phyloP scores from a whole-genome alignment of 1,140 invertebrate species.

The Nebria ingens region DNA sequence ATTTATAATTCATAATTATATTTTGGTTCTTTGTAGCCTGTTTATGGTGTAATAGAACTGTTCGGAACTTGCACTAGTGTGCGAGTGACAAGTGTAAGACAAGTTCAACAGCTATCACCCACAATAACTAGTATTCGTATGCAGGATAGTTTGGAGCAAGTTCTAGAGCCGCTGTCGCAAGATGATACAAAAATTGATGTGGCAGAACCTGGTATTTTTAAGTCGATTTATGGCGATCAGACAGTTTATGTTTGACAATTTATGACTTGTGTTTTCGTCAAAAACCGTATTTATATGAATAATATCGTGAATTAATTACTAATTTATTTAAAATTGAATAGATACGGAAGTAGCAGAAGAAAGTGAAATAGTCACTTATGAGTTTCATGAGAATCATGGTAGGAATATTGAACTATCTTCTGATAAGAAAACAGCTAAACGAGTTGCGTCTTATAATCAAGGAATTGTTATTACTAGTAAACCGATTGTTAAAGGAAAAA shows the following conservation, averaged over 20 bases:
- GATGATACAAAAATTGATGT: constrained; percentile 10
- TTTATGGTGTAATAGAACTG: constrained; percentile 65
- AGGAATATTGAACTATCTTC: constrained; percentile 57
- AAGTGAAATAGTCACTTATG: constrained; percentile 35
- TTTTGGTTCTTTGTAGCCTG: constrained; percentile 48
- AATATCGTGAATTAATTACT: constrained; percentile 20
- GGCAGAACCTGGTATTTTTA: constrained; percentile 17
- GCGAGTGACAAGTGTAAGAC: constrained; percentile 45
- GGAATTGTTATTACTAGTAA: constrained; percentile 54
- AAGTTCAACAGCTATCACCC: neutral
- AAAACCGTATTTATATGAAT: too few relatives aligned
- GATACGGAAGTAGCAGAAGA: constrained; percentile 28
- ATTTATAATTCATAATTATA: too few relatives aligned
- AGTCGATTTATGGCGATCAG: too few relatives aligned
- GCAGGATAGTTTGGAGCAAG: constrained; percentile 52
- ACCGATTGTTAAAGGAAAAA: constrained; percentile 45
- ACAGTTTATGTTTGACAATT: too few relatives aligned
- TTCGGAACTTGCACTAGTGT: constrained; percentile 56
- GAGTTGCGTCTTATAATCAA: constrained; percentile 67
- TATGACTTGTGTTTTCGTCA: too few relatives aligned
- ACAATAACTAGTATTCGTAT: constrained; percentile 38
- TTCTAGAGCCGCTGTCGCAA: constrained; percentile 45
- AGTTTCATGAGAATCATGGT: constrained; percentile 58
- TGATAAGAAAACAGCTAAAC: constrained; percentile 42
- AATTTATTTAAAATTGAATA: constrained; percentile 28